Base-by-base conservation (phyloP, 2,797 vertebrate genomes). In the Fistularia tabacaria region DNA sequence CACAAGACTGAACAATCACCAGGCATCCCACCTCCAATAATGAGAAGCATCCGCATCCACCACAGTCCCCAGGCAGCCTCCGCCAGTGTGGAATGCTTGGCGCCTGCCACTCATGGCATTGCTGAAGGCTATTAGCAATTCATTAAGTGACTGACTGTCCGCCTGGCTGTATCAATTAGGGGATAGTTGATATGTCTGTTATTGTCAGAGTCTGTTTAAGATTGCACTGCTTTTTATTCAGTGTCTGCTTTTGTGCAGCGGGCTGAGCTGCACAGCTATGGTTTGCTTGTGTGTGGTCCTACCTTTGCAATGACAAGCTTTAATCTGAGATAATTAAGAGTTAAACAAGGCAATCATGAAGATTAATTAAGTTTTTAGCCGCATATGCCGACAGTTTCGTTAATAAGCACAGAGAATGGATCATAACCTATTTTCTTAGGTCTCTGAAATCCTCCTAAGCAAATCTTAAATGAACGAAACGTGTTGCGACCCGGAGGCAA, bases 151-250 rank as follows among this genome's bases (percentile, higher is more conserved):
- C 66, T 76, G 80, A 83, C 86, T 65, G 81, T 76, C 80, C 45
- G 61, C 72, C 75, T 78, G 38, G 72, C 74, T 81, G 71, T 81
- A 87, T 90, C 89, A 91, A 91, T 91, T 91, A 91, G 85, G 76
- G 65, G 84, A 90, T 91, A 84, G 84, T 83, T 87, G 79, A 82
- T 87, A 90, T 87, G 81, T 86, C 64, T 77, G 78, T 82, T 80
- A 84, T 87, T 86, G 82, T 87, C 77, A 69, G 71, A 51, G 49
- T 72, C 60, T 74, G 69, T 64, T 71, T 76, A 71, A 84, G 76
- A 88, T 80, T 75, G 69, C 74, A 62, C 62, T 59, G 71, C 80
- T 80, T 82, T 80, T 80, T 64, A 77, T 60, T 70, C 71, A 72
- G 9, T 55, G 64, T 78, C 66, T 73, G 49, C 13, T 51, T 70